Conservation (phyloP, 2,888 invertebrate species). For the Trichopoda pennipes region DNA sequence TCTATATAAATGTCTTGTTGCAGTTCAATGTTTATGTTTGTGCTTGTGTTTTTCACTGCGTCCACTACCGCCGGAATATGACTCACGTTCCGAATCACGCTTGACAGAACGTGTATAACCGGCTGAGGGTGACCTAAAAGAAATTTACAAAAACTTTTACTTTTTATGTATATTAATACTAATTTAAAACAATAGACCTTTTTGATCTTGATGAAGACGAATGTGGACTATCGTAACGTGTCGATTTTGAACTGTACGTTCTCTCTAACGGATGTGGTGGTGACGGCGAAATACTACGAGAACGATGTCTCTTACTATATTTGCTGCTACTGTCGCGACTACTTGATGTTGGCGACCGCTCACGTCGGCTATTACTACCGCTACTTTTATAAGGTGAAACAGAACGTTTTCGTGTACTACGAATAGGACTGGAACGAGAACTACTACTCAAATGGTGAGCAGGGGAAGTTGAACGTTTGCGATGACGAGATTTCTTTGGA, state of each 20-base stretch:
- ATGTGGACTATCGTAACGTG: conserved; percentile 76
- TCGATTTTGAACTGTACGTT: conserved; percentile 68
- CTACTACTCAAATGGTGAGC: conserved; percentile 70
- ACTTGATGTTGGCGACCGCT: conserved; percentile 68
- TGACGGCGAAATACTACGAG: conserved; percentile 73
- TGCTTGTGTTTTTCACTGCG: conserved; percentile 82
- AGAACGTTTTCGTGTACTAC: conserved; percentile 78
- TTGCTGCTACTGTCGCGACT: conserved; percentile 71
- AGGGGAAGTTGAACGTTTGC: conserved; percentile 75
- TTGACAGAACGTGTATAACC: conserved; percentile 70
- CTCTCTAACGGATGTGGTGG: conserved; percentile 77
- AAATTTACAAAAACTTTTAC: not conserved
- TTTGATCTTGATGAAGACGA: conserved; percentile 70
- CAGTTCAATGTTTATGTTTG: conserved; percentile 81
- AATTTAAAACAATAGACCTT: conserved; percentile 66
- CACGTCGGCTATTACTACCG: conserved; percentile 70
- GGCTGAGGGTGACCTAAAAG: conserved; percentile 72
- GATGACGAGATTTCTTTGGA: conserved; percentile 72
- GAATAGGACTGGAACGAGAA: conserved; percentile 77
- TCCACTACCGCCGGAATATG: conserved; percentile 77
- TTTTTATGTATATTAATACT: no score
- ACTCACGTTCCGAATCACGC: conserved; percentile 74
- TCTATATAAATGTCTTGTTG: not conserved
- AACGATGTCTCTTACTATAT: conserved; percentile 74
- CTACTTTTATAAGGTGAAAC: conserved; percentile 64